Evolutionary conservation across 2,888 invertebrate genomes (phyloP), one percentile per base, ranked within the genome.

Genomic region (Phyllotreta cruciferae): DNA sequence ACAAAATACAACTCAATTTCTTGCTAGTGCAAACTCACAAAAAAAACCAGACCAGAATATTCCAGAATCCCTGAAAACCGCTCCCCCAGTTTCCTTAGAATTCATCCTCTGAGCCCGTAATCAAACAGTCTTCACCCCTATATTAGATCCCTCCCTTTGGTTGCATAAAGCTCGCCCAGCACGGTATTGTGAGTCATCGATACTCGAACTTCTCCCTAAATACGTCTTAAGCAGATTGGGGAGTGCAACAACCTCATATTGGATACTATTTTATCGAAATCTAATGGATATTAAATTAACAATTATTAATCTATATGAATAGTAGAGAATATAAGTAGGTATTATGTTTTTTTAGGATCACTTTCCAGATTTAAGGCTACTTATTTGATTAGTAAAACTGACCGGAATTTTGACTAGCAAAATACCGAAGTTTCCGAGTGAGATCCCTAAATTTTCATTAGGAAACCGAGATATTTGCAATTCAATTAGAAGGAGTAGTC

Each of bases 151-250:
- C 64, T 60, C 64, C 53, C 60, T 56, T 56, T 4, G 54, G 64
- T 64, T 55, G 67, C 64, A 67, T 65, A 68, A 56, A 64, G 55
- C 60, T 56, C 63, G 66, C 66, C 66, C 56, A 45, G 55, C 55
- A 55, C 38, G 56, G 37, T 11, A 45, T 42, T 70, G 63, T 73
- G 73, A 73, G 70, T 73, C 73, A 73, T 71, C 70, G 71, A 73
- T 71, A 70, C 69, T 60, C 53, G 62, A 62, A 60, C 24, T 63
- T 66, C 65, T 49, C 54, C 34, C 54, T 45, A 54, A 35, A 35
- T n/a, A 54, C 63, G 53, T 63, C 55, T 58, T 47, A 55, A 55
- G 58, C 35, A 37, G 44, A 49, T 49, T 49, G 49, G 35, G 10
- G 35, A 53, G 54, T 47, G 49, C 49, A 58, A 54, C 50, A 58